A percentile compares a stretch with the other conserved stretches of the same genome.
Conservation (phyloP, 2,888 invertebrate genomes). For the Pachydiplax longipennis region DNA sequence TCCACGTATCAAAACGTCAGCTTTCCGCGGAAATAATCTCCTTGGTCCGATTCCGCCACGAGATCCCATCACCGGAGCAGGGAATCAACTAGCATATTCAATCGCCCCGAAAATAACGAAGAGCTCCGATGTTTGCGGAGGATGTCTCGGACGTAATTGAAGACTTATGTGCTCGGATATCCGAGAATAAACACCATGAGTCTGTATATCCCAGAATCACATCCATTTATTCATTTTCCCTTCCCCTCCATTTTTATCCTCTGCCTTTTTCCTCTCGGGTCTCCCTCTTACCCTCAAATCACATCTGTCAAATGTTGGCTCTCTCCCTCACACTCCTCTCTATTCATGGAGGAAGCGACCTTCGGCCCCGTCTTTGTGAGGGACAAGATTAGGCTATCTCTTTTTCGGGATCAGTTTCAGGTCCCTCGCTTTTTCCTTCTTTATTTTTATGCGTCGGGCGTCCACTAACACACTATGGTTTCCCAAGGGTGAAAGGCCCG, state of each 20-base stretch:
- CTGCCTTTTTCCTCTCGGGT: neutral
- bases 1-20: too few relatives aligned
- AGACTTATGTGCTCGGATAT: too few relatives aligned
- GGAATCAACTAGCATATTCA: too few relatives aligned
- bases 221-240: neutral
- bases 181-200: too few relatives aligned
- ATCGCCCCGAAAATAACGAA: too few relatives aligned
- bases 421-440: neutral
- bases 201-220: too few relatives aligned
- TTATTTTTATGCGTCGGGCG: neutral
- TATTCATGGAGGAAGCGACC: neutral
- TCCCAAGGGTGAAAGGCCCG: neutral
- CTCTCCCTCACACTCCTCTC: neutral
- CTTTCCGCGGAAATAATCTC: too few relatives aligned
- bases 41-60: too few relatives aligned
- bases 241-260: neutral
- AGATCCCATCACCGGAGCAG: too few relatives aligned
- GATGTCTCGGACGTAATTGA: too few relatives aligned
- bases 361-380: neutral
- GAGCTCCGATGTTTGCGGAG: too few relatives aligned
- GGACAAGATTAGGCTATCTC: neutral
- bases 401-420: neutral
- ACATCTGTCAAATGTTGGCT: neutral
- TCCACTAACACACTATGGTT: neutral
- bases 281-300: neutral